Conservation (phyloP, 2,113 vertebrate species). For the Notothenia coriiceps region DNA sequence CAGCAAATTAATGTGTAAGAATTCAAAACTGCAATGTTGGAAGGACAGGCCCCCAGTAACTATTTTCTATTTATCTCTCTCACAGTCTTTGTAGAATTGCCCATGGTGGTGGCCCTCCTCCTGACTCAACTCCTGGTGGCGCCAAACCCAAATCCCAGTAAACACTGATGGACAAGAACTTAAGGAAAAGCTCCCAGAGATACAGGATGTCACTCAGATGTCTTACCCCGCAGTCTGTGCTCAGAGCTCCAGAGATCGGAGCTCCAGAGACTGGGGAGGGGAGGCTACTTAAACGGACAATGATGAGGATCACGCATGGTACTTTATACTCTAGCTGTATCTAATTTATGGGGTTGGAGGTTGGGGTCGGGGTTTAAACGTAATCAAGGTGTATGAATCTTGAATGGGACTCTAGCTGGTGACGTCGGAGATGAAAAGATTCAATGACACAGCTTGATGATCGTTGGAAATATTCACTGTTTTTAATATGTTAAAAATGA, state of each 20-base stretch:
- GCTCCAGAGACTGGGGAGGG: slow-evolving; percentile 54
- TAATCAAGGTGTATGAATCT: slow-evolving; percentile 38
- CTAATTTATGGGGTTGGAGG: slow-evolving; percentile 40
- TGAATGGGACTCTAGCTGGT: slow-evolving; percentile 46
- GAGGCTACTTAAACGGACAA: slow-evolving; percentile 50
- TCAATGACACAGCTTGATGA: slow-evolving; percentile 18
- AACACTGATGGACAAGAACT: slow-evolving; percentile 40
- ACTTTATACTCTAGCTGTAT: slow-evolving; percentile 63
- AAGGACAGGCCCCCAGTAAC: background rate
- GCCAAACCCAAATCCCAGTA: slow-evolving; percentile 84
- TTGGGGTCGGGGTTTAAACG: slow-evolving; percentile 33
- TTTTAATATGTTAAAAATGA: slow-evolving; percentile 56
- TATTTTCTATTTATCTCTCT: slow-evolving; percentile 18
- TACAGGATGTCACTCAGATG: slow-evolving; percentile 81
- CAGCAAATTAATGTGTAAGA: background rate
- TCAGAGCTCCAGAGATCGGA: slow-evolving; percentile 52
- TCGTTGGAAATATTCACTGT: slow-evolving; percentile 33
- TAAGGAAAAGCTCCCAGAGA: slow-evolving; percentile 57
- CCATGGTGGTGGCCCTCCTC: slow-evolving; percentile 79
- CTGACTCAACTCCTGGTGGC: slow-evolving; percentile 79
- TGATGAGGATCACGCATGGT: slow-evolving; percentile 59
- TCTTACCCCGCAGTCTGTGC: slow-evolving; percentile 81
- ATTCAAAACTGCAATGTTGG: background rate
- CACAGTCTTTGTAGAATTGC: slow-evolving; percentile 78
- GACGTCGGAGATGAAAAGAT: slow-evolving; percentile 38